Percentiles rank a stretch among this genome's conserved stretches.
Conservation (phyloP, 2,797 vertebrate species). For the Chrosomus eos region DNA sequence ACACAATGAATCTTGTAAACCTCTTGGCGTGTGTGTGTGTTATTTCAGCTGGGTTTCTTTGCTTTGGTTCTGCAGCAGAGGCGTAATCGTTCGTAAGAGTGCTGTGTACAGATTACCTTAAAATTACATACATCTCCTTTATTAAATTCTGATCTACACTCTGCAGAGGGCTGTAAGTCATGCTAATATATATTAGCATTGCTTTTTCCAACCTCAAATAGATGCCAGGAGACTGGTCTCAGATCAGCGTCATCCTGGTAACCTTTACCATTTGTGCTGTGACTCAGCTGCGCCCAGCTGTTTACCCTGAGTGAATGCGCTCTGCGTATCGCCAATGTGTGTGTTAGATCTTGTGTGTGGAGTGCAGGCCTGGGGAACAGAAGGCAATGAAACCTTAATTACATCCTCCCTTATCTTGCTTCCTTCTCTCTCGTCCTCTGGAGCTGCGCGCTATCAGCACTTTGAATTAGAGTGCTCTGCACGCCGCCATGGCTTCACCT, state of each 20-base stretch:
- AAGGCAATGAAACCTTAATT: slow-evolving; percentile 68
- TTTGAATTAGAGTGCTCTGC: slow-evolving; percentile 17
- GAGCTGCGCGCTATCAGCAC: slow-evolving; percentile 36
- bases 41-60: not conserved
- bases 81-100: not conserved
- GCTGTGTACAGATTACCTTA: not conserved
- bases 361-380: slow-evolving; percentile 53
- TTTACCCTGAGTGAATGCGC: slow-evolving; percentile 62
- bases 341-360: slow-evolving; percentile 58
- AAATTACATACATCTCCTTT: not conserved
- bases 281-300: slow-evolving; percentile 47
- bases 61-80: not conserved
- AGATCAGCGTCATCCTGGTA: slow-evolving; percentile 25
- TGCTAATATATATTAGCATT: not conserved
- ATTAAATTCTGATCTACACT: not conserved
- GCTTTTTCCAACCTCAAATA: slow-evolving; percentile 9
- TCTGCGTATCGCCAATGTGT: slow-evolving; percentile 39
- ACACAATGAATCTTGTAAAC: not conserved
- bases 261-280: slow-evolving; percentile 25
- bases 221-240: slow-evolving; percentile 12
- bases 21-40: too few relatives aligned
- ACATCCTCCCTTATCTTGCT: slow-evolving; percentile 64
- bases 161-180: slow-evolving; percentile 6
- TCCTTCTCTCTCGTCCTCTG: slow-evolving; percentile 55
- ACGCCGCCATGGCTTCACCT: not conserved